These are phyloP conservation scores for Xanthia togata DNA, from an alignment of 2,888 invertebrate species.

Conservation along the genomic window DNA sequence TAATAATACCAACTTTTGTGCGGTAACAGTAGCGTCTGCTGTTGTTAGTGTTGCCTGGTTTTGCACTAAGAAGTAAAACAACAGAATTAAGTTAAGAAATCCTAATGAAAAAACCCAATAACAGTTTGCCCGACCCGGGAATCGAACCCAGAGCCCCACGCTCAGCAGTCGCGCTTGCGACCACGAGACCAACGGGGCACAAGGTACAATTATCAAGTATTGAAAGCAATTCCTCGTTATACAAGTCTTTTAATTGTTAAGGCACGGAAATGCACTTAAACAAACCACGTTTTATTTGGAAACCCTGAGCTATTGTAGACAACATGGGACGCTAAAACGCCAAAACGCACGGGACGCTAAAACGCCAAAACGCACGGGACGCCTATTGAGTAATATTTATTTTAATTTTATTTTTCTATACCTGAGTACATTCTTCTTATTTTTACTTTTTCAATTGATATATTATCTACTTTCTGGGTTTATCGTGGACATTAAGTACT, in stretches of 20 bases:
- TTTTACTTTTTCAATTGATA: neutral
- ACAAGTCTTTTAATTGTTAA: slow-evolving; percentile 19
- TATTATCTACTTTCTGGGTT: too few species aligned
- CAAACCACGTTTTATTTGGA: slow-evolving; percentile 27
- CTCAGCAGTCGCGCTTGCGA: too few species aligned
- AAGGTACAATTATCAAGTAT: neutral
- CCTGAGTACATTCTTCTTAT: neutral
- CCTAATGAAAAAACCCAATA: too few species aligned
- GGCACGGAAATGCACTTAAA: slow-evolving; percentile 41
- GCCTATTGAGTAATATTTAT: slow-evolving; percentile 7
- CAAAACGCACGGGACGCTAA: neutral
- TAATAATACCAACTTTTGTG: neutral
- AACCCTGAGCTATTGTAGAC: slow-evolving; percentile 34
- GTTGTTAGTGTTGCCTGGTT: neutral
- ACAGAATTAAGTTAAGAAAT: too few species aligned
- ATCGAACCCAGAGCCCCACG: too few species aligned
- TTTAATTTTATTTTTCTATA: neutral
- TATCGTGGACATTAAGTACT: too few species aligned
- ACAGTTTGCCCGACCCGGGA: too few species aligned
- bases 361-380: too few species aligned
- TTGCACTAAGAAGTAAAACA: too few species aligned
- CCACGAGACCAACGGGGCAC: too few species aligned
- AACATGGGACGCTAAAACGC: neutral
- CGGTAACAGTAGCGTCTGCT: neutral
- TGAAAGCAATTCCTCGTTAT: slow-evolving; percentile 25